Evolutionary conservation across 2,113 vertebrate genomes (phyloP).

Genomic region (Gnathonemus longibarbis): DNA sequence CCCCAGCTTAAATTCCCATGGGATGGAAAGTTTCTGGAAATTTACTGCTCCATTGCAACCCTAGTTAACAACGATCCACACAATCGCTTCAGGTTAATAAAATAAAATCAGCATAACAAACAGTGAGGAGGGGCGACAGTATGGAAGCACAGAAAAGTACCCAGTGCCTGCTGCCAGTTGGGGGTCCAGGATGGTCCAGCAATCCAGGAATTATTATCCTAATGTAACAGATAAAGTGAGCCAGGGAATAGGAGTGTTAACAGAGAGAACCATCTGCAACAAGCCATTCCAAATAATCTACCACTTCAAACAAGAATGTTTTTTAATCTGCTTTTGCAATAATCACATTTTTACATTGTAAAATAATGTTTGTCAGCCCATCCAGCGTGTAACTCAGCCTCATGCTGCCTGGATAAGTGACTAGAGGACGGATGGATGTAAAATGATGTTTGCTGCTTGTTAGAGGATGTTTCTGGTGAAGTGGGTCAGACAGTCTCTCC

Average conservation of each 20-base stretch:
- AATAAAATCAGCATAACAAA: background rate
- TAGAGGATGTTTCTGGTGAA: background rate
- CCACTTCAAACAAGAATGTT: background rate
- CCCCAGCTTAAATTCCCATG: too few relatives aligned
- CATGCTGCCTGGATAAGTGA: background rate
- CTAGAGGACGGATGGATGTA: background rate
- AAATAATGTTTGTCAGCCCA: background rate
- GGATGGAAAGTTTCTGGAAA: too few relatives aligned
- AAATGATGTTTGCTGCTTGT: slow-evolving; percentile 1
- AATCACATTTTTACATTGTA: background rate
- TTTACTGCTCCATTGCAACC: too few relatives aligned
- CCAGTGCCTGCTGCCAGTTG: background rate
- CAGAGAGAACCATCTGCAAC: background rate
- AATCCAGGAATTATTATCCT: background rate
- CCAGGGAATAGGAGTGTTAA: background rate
- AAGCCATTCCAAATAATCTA: background rate
- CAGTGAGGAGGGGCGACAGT: background rate
- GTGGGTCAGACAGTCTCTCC: background rate
- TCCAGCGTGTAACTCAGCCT: background rate
- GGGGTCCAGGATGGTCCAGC: background rate
- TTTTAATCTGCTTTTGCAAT: background rate
- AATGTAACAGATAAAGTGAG: background rate
- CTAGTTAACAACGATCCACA: background rate
- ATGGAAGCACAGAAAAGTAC: background rate
- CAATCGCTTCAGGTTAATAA: background rate